Percentiles rank a stretch among this genome's conserved stretches.
phyloP scores from a whole-genome alignment of 2,113 vertebrate species.

The Tonatia bakeri region DNA sequence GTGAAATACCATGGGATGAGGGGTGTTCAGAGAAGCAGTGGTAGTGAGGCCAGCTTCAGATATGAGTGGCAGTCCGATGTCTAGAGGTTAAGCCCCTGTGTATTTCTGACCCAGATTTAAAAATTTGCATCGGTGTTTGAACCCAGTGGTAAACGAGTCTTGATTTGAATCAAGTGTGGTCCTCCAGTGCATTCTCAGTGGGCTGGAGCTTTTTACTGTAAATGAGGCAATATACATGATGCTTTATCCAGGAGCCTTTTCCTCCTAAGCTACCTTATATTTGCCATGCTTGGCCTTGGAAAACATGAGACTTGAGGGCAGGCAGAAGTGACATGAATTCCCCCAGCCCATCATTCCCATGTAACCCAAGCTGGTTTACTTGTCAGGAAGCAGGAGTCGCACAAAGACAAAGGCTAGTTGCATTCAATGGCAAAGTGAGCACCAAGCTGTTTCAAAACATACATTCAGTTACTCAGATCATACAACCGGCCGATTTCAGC shows the following conservation, averaged over 20 bases:
- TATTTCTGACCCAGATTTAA: background rate
- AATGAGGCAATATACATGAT: fast-evolving
- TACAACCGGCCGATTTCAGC: background rate
- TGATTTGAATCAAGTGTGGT: background rate
- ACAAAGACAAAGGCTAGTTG: conserved; percentile 24
- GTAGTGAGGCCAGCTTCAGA: background rate
- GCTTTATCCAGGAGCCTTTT: background rate
- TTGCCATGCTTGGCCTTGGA: background rate
- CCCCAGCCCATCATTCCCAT: fast-evolving
- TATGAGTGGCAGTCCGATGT: background rate
- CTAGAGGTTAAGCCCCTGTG: background rate
- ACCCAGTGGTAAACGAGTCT: background rate
- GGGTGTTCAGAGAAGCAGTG: background rate
- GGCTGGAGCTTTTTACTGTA: background rate
- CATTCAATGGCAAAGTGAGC: background rate
- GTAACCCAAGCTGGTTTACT: background rate
- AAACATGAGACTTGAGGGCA: background rate
- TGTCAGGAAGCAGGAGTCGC: background rate
- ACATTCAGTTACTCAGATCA: background rate
- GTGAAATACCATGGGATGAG: background rate
- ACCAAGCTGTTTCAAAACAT: background rate
- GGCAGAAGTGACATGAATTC: background rate
- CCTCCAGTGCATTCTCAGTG: background rate
- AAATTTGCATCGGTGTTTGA: background rate
- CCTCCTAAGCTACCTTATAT: background rate